Evolutionary conservation across 1,140 invertebrate species (phyloP).

Genomic region (Subanguina moxae): DNA sequence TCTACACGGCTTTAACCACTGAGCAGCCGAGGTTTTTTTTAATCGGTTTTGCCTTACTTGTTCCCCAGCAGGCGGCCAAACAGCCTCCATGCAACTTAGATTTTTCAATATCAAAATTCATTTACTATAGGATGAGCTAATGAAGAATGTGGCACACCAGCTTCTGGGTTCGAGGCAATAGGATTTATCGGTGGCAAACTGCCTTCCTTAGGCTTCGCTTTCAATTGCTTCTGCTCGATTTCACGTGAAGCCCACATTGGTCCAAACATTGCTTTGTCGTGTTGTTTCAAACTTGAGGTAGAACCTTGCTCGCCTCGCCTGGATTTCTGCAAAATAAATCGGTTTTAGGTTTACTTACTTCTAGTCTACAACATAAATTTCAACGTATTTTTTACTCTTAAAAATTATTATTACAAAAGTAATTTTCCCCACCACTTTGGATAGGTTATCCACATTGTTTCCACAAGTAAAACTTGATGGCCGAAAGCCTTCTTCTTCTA

Average conservation of each 20-base stretch:
- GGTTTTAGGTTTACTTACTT: not conserved
- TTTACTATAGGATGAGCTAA: not conserved
- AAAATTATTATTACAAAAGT: constrained; percentile 6
- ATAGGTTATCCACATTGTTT: not conserved
- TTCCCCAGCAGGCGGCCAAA: too few species aligned
- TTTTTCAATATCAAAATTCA: constrained; percentile 8
- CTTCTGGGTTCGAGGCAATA: not conserved
- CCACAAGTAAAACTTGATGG: constrained; percentile 10
- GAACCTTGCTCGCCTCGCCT: not conserved
- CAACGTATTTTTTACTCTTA: too few species aligned
- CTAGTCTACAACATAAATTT: too few species aligned
- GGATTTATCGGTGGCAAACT: not conserved
- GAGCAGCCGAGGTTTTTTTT: too few species aligned
- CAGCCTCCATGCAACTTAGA: too few species aligned
- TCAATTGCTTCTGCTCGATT: constrained; percentile 8
- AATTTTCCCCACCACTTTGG: not conserved
- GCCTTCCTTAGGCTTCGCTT: not conserved
- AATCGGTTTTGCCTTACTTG: too few species aligned
- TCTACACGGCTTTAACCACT: too few species aligned
- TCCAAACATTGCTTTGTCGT: constrained; percentile 30
- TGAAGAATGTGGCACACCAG: not conserved
- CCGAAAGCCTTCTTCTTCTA: constrained; percentile 27
- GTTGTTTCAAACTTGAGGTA: constrained; percentile 1
- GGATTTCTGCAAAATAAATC: not conserved
- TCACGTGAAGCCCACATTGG: constrained; percentile 20